A percentile compares a stretch with the other conserved stretches of the same genome.
Conservation (phyloP, 2,113 vertebrate genomes). For the Engraulis encrasicolus region DNA sequence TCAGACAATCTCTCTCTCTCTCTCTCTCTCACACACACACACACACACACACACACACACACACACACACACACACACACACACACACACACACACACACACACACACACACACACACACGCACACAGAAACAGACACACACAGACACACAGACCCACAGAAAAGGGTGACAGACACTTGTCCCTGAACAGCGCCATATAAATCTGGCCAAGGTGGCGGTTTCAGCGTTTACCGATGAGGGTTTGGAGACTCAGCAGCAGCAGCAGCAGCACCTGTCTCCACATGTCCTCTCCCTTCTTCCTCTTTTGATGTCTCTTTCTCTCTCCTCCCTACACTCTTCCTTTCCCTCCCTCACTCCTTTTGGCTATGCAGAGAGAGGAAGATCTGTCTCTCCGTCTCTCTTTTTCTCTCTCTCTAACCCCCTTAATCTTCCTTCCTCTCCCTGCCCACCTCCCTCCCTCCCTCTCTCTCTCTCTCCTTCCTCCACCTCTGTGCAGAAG, state of each 20-base stretch:
- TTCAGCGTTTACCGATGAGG: slow-evolving; percentile 56
- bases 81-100: no score
- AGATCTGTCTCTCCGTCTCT: slow-evolving; percentile 20
- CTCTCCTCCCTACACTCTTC: slow-evolving; percentile 51
- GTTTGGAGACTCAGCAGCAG: slow-evolving; percentile 40
- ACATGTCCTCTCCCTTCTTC: slow-evolving; percentile 49
- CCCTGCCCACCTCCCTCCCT: neutral
- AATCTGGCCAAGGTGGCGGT: slow-evolving; percentile 55
- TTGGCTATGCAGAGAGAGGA: slow-evolving; percentile 38
- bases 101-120: no score
- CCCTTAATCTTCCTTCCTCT: neutral
- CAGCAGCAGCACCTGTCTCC: slow-evolving; percentile 64
- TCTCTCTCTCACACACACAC: no score
- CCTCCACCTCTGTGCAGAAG: slow-evolving; percentile 10
- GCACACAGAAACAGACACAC: no score
- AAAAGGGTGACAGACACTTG: slow-evolving; percentile 43
- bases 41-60: no score
- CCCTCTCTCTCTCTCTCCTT: slow-evolving; percentile 18
- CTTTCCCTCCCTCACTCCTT: slow-evolving; percentile 38
- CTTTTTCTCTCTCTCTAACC: neutral
- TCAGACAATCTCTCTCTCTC: no score
- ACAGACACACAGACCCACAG: no score
- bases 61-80: no score
- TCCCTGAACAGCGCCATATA: slow-evolving; percentile 54
- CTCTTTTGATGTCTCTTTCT: slow-evolving; percentile 56